Evolutionary conservation across 2,888 invertebrate species (phyloP), one percentile per base, ranked within the genome.

Genomic region (Neoaliturus tenellus): DNA sequence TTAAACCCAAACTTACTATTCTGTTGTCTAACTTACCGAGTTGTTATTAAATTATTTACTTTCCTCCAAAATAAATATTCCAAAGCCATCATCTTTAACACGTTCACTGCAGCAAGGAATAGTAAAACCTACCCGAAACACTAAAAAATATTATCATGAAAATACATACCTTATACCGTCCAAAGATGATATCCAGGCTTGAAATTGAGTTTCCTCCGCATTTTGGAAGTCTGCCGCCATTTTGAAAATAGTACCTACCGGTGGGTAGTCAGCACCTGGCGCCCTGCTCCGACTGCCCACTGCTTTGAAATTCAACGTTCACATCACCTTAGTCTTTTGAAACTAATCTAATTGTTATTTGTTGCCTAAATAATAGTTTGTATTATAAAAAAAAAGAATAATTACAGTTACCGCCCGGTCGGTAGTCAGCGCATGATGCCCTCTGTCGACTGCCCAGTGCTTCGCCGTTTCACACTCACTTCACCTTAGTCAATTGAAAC

Each of bases 181-280:
- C 5, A 14, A 48, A 48, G 48, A n/a, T 48, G n/a, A 48, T 48
- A 4, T n/a, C 6, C 3, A 48, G 48, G 6, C 48, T 48, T 48
- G 17, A n/a, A 48, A 48, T 48, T n/a, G 48, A n/a, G 48, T 48
- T 48, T 31, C 71, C 20, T 31, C 2, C 33, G 20, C 71, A 31
- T 71, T 71, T 71, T 71, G 12, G 14, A 8, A 17, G 33, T 71
- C 28, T 71, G 71, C 39, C 33, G 28, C 33, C 67, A 67, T 67
- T 67, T 67, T 67, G 33, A 31, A 48, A 48, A n/a, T 48, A n/a
- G 6, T 48, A n/a, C 48, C 48, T 8, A 8, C 48, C 14, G 48
- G 48, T 12, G 10, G 48, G 48, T 8, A 48, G 48, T n/a, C 48
- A 12, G 48, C 48, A 8, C 48, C 48, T 12, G 48, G 48, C 48